A percentile compares a stretch with the other conserved stretches of the same genome.
These are phyloP conservation scores for Chrysina gloriosa DNA, from an alignment of 2,888 invertebrate species.

Conservation along the genomic window DNA sequence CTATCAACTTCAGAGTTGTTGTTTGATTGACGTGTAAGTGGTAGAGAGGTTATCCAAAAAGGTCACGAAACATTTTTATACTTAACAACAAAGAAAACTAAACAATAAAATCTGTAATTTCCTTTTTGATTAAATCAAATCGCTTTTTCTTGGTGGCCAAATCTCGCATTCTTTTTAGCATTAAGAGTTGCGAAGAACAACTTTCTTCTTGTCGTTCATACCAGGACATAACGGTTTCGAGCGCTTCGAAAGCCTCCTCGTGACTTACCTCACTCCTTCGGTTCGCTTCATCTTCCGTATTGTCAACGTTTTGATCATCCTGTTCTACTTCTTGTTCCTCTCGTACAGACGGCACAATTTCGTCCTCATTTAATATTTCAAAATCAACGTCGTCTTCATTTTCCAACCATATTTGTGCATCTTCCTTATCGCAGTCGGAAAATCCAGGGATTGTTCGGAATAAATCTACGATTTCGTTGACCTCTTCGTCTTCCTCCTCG, in stretches of 20 bases:
- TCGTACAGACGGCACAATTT: constrained; percentile 32
- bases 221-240: constrained; percentile 20
- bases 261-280: not conserved
- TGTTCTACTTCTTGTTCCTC: not conserved
- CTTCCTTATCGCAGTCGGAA: constrained; percentile 45
- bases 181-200: constrained; percentile 5
- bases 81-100: not conserved
- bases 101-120: constrained; percentile 9
- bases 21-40: too few relatives aligned
- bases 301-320: too few relatives aligned
- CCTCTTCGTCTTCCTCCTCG: not conserved
- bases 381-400: constrained; percentile 44
- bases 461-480: constrained; percentile 15
- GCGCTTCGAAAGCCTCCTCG: constrained; percentile 13
- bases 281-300: not conserved
- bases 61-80: not conserved
- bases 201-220: constrained; percentile 34
- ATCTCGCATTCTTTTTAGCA: constrained; percentile 26
- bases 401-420: constrained; percentile 46
- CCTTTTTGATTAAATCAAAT: not conserved
- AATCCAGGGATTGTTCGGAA: constrained; percentile 39
- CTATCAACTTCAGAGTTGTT: too few relatives aligned
- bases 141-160: not conserved
- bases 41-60: too few relatives aligned
- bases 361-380: constrained; percentile 45